These are phyloP conservation scores for Tetrax tetrax DNA, from an alignment of 2,113 vertebrate genomes.

Conservation along the genomic window DNA sequence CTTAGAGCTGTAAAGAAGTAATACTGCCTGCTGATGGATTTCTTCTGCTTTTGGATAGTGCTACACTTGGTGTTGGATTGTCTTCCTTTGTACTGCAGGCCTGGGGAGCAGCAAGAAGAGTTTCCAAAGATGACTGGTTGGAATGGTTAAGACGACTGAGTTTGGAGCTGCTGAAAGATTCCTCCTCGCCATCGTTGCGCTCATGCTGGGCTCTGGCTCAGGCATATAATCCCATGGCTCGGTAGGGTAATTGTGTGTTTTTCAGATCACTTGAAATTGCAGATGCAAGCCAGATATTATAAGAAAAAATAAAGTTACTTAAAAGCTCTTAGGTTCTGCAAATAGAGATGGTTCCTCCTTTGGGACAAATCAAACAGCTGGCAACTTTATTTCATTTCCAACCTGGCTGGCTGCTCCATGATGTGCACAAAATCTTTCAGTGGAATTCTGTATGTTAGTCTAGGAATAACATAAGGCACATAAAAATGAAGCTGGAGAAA, in stretches of 20 bases:
- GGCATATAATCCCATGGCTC: conserved; percentile 97
- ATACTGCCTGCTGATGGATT: not conserved
- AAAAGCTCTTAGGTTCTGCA: not conserved
- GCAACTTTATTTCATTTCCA: not conserved
- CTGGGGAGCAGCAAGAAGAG: conserved; percentile 96
- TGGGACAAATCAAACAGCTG: not conserved
- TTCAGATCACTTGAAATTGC: not conserved
- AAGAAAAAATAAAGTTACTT: not conserved
- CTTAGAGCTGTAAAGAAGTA: not conserved
- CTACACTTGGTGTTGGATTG: not conserved
- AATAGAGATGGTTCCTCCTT: not conserved
- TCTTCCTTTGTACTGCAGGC: conserved; percentile 78
- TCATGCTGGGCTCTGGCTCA: conserved; percentile 98
- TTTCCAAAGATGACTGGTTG: conserved; percentile 99
- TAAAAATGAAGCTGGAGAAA: conserved; percentile 7
- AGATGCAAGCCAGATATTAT: not conserved
- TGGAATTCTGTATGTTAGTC: conserved; percentile 4
- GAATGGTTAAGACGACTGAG: conserved; percentile 95
- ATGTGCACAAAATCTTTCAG: not conserved
- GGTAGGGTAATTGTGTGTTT: conserved; percentile 71
- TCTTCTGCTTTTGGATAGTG: not conserved
- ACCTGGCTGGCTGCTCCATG: not conserved
- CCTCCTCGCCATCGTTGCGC: conserved; percentile 92
- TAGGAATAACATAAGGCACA: not conserved
- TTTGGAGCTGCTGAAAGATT: conserved; percentile 95